These are phyloP conservation scores for Monopterus albus DNA, from an alignment of 2,113 vertebrate species.

Conservation along the genomic window DNA sequence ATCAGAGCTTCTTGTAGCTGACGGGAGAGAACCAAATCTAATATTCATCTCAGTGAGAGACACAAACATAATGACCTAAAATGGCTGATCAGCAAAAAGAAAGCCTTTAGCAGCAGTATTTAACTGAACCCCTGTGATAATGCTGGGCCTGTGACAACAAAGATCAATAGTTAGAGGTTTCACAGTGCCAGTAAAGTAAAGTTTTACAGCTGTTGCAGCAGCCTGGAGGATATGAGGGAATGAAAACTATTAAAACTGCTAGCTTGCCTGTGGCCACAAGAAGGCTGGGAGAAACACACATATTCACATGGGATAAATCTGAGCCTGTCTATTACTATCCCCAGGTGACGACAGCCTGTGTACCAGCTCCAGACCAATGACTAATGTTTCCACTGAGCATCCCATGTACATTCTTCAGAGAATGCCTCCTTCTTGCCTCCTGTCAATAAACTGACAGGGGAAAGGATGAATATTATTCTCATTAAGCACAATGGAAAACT, in stretches of 20 bases:
- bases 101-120: slow-evolving; percentile 71
- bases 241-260: slow-evolving; percentile 72
- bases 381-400: slow-evolving; percentile 68
- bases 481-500: slow-evolving; percentile 65
- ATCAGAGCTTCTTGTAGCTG: slow-evolving; percentile 36
- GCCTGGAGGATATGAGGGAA: slow-evolving; percentile 62
- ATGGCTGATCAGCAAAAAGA: slow-evolving; percentile 69
- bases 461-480: slow-evolving; percentile 65
- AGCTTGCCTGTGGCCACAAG: slow-evolving; percentile 58
- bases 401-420: slow-evolving; percentile 67
- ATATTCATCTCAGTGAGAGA: slow-evolving; percentile 56
- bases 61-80: slow-evolving; percentile 62
- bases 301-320: slow-evolving; percentile 62
- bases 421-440: slow-evolving; percentile 45
- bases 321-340: slow-evolving; percentile 64
- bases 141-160: slow-evolving; percentile 66
- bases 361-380: slow-evolving; percentile 71
- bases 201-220: slow-evolving; percentile 78
- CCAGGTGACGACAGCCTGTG: slow-evolving; percentile 67
- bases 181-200: slow-evolving; percentile 70
- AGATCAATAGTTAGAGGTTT: slow-evolving; percentile 73
- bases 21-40: slow-evolving; percentile 56
- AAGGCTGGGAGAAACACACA: slow-evolving; percentile 39
- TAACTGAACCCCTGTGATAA: slow-evolving; percentile 67
- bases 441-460: slow-evolving; percentile 51